Percentiles rank a stretch among this genome's conserved stretches.
These are phyloP conservation scores for Philopedon plagiatum DNA, from an alignment of 2,888 invertebrate species.

Conservation along the genomic window DNA sequence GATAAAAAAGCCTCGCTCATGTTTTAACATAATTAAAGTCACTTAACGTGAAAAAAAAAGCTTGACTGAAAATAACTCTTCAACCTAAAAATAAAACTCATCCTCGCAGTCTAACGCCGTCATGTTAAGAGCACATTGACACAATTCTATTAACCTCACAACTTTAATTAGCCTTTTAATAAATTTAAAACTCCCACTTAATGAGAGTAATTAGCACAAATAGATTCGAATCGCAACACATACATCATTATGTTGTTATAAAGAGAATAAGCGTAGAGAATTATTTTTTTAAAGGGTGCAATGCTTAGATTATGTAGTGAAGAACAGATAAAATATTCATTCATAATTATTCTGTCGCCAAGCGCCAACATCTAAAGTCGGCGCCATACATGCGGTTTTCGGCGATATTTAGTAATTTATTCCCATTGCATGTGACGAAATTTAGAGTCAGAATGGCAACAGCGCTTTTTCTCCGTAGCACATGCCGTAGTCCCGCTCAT, in stretches of 20 bases:
- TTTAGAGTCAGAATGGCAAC: too few species aligned
- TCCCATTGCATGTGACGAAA: too few species aligned
- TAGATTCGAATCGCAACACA: conserved; percentile 24
- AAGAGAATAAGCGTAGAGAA: neutral
- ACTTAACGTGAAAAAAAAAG: neutral
- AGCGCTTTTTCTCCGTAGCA: too few species aligned
- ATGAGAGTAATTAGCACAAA: conserved; percentile 36
- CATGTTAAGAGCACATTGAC: conserved; percentile 17
- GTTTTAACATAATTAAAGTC: conserved; percentile 4
- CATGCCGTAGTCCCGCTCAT: too few species aligned
- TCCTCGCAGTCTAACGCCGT: neutral
- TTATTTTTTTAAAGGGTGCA: neutral
- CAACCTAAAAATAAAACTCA: conserved; percentile 6
- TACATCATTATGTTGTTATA: neutral
- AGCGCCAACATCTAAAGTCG: too few species aligned
- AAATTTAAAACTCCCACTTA: conserved; percentile 34
- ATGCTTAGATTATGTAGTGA: too few species aligned
- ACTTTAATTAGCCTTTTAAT: conserved; percentile 31
- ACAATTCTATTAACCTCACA: conserved; percentile 27
- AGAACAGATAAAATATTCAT: too few species aligned
- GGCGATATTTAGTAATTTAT: too few species aligned
- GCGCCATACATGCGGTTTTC: too few species aligned
- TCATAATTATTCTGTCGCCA: too few species aligned
- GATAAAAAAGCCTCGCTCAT: neutral
- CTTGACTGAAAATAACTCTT: neutral